These are phyloP conservation scores for Notolepis coatsorum DNA, from an alignment of 2,797 vertebrate species.

Conservation along the genomic window DNA sequence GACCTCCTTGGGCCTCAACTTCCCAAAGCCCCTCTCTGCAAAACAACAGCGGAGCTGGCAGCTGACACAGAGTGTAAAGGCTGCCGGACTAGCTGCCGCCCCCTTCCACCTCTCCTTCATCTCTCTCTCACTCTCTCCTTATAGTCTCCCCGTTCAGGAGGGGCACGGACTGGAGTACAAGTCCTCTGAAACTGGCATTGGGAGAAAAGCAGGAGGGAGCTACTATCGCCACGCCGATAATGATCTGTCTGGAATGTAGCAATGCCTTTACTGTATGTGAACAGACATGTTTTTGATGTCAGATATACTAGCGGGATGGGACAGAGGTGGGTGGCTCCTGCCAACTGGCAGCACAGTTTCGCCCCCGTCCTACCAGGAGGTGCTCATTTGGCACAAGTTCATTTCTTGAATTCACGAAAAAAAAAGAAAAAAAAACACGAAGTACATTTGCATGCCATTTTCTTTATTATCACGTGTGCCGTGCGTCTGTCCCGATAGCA, in stretches of 20 bases:
- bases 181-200: slow-evolving; percentile 21
- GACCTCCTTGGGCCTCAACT: slow-evolving; percentile 83
- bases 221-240: slow-evolving; percentile 72
- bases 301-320: slow-evolving; percentile 56
- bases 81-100: slow-evolving; percentile 35
- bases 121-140: slow-evolving; percentile 22
- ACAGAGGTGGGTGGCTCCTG: slow-evolving; percentile 45
- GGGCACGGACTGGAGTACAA: slow-evolving; percentile 25
- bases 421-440: too few relatives aligned
- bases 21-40: slow-evolving; percentile 81
- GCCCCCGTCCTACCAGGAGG: too few relatives aligned
- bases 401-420: too few relatives aligned
- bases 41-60: slow-evolving; percentile 79
- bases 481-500: too few relatives aligned
- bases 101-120: slow-evolving; percentile 6
- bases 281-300: slow-evolving; percentile 77
- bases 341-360: slow-evolving; percentile 25
- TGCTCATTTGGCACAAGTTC: too few relatives aligned
- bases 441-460: too few relatives aligned
- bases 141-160: slow-evolving; percentile 26
- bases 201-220: slow-evolving; percentile 27
- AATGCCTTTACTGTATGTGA: slow-evolving; percentile 70
- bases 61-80: slow-evolving; percentile 67
- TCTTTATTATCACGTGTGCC: too few relatives aligned
- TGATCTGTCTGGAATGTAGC: slow-evolving; percentile 81